These are phyloP conservation scores for Larimichthys polyactis DNA, from an alignment of 2,113 vertebrate genomes.

Conservation along the genomic window DNA sequence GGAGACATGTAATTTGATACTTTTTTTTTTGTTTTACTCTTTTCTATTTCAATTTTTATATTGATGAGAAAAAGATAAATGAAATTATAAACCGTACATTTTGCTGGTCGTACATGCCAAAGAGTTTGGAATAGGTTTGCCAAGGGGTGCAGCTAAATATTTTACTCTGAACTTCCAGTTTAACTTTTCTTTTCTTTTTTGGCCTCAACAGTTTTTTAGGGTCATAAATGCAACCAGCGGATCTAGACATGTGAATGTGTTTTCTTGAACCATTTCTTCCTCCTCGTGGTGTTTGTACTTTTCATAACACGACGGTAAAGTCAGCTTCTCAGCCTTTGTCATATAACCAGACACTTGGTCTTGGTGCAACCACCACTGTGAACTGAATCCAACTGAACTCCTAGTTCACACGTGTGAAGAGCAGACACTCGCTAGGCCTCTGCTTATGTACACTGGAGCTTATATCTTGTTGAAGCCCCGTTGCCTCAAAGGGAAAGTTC, in stretches of 20 bases:
- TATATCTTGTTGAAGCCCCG: neutral
- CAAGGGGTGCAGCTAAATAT: constrained; percentile 75
- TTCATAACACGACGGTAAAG: constrained; percentile 20
- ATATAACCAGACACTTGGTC: constrained; percentile 14
- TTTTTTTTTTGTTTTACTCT: constrained; percentile 52
- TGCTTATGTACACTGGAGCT: constrained; percentile 34
- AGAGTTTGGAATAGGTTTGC: constrained; percentile 83
- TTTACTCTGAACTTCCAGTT: constrained; percentile 67
- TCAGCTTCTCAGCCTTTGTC: constrained; percentile 6
- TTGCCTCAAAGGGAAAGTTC: neutral
- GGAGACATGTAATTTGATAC: constrained; percentile 70
- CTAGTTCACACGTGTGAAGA: neutral
- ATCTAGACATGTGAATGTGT: constrained; percentile 77
- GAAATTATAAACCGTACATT: constrained; percentile 54
- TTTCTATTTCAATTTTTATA: constrained; percentile 79
- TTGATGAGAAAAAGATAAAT: constrained; percentile 53
- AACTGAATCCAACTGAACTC: neutral
- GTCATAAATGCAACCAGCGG: constrained; percentile 65
- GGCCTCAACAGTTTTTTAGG: constrained; percentile 40
- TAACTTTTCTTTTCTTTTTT: constrained; percentile 37
- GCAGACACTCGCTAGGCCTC: neutral
- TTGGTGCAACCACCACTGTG: constrained; percentile 36
- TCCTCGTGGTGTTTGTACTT: constrained; percentile 46
- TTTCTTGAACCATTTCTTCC: constrained; percentile 41
- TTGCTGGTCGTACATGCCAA: constrained; percentile 88